These are phyloP conservation scores for Dromaius novaehollandiae DNA, from an alignment of 2,113 vertebrate species.

Conservation along the genomic window DNA sequence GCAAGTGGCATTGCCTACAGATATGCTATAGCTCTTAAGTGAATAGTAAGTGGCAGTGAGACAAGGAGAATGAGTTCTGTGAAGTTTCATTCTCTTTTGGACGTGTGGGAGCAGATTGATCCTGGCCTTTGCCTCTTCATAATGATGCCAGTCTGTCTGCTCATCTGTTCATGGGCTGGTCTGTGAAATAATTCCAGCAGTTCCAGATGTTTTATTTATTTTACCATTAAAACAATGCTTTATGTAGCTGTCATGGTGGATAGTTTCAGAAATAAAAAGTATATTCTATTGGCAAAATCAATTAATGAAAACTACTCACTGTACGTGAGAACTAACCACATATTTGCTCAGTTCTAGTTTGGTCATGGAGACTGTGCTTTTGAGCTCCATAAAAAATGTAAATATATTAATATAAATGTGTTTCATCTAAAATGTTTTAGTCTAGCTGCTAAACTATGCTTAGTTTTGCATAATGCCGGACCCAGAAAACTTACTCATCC, in stretches of 20 bases:
- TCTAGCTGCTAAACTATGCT: not conserved
- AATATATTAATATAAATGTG: not conserved
- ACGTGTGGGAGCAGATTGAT: not conserved
- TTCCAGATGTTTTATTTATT: constrained; percentile 21
- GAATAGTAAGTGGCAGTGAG: not conserved
- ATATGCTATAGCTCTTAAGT: not conserved
- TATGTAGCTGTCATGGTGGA: not conserved
- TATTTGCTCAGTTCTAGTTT: not conserved
- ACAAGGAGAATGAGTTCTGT: not conserved
- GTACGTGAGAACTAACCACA: not conserved
- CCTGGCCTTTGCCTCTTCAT: not conserved
- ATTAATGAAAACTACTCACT: not conserved
- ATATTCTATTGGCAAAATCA: not conserved
- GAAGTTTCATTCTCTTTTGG: not conserved
- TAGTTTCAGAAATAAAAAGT: not conserved
- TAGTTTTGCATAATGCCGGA: not conserved
- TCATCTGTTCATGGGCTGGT: not conserved
- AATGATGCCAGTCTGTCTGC: not conserved
- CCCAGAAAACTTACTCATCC: not conserved
- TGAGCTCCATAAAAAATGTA: not conserved
- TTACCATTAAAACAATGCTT: not conserved
- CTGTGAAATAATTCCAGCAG: not conserved
- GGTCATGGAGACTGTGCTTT: not conserved
- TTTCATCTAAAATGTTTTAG: not conserved
- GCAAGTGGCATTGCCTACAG: not conserved